Conservation (phyloP, 2,888 invertebrate genomes). For the Pediacus dermestoides region DNA sequence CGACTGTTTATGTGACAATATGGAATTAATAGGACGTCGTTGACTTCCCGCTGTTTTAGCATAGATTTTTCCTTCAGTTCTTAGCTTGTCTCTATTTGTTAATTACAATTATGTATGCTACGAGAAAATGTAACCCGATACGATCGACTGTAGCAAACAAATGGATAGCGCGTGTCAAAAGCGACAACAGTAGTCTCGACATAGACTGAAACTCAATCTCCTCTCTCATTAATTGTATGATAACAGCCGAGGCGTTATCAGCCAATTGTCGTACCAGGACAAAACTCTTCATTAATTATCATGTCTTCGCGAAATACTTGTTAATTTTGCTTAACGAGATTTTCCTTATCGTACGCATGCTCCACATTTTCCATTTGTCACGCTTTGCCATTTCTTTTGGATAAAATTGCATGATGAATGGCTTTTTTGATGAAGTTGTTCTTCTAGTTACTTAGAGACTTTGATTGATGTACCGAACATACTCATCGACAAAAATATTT, state of each 20-base stretch:
- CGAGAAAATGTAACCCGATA: slow-evolving; percentile 21
- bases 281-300: slow-evolving; percentile 47
- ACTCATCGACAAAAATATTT: too few relatives aligned
- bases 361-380: slow-evolving; percentile 44
- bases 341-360: slow-evolving; percentile 41
- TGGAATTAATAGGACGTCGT: too few relatives aligned
- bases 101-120: too few relatives aligned
- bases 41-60: too few relatives aligned
- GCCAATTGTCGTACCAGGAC: slow-evolving; percentile 41
- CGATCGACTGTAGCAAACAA: slow-evolving; percentile 20
- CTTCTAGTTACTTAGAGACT: too few relatives aligned
- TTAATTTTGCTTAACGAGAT: slow-evolving; percentile 44
- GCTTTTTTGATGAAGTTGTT: slow-evolving; percentile 36
- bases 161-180: slow-evolving; percentile 30
- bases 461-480: too few relatives aligned
- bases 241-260: slow-evolving; percentile 40
- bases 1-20: slow-evolving; percentile 32
- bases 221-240: slow-evolving; percentile 45
- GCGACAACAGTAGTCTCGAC: slow-evolving; percentile 16
- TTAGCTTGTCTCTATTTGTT: too few relatives aligned
- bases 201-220: slow-evolving; percentile 40
- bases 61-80: too few relatives aligned
- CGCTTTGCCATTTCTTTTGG: slow-evolving; percentile 26
- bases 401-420: slow-evolving; percentile 37
- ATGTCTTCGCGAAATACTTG: slow-evolving; percentile 43